Conservation (phyloP, 1,140 invertebrate genomes). For the Coelopa frigida region DNA sequence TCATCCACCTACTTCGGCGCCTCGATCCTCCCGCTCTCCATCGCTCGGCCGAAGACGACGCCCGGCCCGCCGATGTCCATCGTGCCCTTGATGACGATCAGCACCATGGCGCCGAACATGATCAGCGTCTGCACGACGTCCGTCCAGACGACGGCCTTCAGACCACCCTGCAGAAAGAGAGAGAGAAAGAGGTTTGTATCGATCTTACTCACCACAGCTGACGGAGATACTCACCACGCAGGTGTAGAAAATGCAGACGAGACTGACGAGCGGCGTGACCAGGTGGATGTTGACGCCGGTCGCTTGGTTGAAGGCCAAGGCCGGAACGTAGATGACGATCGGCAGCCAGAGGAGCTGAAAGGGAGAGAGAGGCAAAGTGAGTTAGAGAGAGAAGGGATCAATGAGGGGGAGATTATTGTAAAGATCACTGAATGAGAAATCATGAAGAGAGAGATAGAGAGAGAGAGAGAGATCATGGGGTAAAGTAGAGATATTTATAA, state of each 20-base stretch:
- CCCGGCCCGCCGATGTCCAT: conserved; percentile 67
- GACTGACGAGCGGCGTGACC: conserved; percentile 75
- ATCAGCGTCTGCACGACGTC: conserved; percentile 81
- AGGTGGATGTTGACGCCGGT: conserved; percentile 77
- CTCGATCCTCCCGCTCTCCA: conserved; percentile 65
- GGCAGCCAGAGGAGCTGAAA: conserved; percentile 56
- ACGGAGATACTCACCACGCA: conserved; percentile 62
- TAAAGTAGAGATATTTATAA: neutral
- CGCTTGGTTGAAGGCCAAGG: conserved; percentile 66
- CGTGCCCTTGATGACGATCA: conserved; percentile 73
- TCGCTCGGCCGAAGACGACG: conserved; percentile 61
- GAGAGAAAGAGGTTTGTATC: neutral
- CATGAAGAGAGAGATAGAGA: conserved; percentile 1
- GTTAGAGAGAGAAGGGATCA: neutral
- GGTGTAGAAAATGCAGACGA: conserved; percentile 89
- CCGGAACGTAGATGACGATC: conserved; percentile 61
- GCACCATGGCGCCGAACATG: conserved; percentile 76
- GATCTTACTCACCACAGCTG: neutral
- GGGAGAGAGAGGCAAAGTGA: neutral
- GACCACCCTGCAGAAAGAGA: conserved; percentile 62
- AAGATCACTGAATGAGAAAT: neutral
- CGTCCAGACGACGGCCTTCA: conserved; percentile 91
- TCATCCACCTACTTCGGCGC: conserved; percentile 59
- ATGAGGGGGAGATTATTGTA: neutral
- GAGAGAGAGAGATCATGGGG: neutral